These are phyloP conservation scores for Piaya cayana DNA, from an alignment of 2,113 vertebrate species.

Conservation along the genomic window DNA sequence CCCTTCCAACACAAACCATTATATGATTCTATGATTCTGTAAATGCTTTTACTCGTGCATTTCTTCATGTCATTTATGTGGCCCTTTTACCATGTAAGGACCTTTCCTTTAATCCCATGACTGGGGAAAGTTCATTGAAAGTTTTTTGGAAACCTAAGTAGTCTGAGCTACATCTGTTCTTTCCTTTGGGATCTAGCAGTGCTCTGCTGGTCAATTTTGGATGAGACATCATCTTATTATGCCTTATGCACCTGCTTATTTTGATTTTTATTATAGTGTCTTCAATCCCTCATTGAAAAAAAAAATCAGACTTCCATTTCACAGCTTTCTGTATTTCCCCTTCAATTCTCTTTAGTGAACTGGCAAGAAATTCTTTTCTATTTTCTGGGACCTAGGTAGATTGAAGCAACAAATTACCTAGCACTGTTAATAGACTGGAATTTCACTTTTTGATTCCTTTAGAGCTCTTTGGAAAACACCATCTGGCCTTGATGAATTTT, in stretches of 20 bases:
- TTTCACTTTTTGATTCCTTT: neutral
- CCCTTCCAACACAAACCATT: too few relatives aligned
- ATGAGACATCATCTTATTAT: neutral
- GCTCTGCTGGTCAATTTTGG: neutral
- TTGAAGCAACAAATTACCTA: neutral
- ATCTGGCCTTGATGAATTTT: conserved; percentile 51
- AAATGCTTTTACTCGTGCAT: neutral
- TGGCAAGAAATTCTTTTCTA: neutral
- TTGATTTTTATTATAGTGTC: neutral
- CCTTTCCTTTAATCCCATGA: neutral
- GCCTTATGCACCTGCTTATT: neutral
- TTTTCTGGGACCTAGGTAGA: neutral
- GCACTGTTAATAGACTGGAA: conserved; percentile 3
- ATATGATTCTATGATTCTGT: too few relatives aligned
- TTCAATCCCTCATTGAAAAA: neutral
- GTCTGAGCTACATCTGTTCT: neutral
- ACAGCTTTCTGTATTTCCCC: neutral
- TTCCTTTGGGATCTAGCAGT: neutral
- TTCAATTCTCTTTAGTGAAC: neutral
- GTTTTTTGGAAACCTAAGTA: neutral
- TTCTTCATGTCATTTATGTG: neutral
- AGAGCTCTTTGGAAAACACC: conserved; percentile 28
- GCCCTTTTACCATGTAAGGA: neutral
- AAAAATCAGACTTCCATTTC: neutral
- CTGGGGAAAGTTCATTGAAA: neutral